Percentiles rank a stretch among this genome's conserved stretches.
Evolutionary conservation across 1,140 invertebrate species (phyloP).

Genomic region (Gryllus bimaculatus): DNA sequence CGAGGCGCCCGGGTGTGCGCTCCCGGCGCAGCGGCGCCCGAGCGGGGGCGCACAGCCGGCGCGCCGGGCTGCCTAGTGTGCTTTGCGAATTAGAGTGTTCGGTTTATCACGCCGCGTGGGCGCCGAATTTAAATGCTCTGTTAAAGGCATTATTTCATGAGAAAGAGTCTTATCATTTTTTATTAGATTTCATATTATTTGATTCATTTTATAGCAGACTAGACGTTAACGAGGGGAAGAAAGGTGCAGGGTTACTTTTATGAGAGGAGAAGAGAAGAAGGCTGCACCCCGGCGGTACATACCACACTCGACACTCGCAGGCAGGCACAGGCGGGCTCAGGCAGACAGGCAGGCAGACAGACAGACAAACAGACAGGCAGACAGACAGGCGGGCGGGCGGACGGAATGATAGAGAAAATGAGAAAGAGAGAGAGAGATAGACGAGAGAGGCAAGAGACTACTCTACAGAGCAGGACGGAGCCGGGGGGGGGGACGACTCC

Average conservation of each 20-base stretch:
- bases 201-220: neutral
- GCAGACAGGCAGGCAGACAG: slow-evolving; percentile 2
- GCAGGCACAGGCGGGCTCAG: neutral
- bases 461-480: neutral
- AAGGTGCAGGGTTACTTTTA: neutral
- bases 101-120: neutral
- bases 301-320: neutral
- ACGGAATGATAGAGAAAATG: neutral
- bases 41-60: neutral
- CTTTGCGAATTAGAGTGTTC: neutral
- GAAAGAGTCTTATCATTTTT: neutral
- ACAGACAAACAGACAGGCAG: neutral
- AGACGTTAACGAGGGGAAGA: neutral
- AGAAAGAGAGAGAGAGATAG: neutral
- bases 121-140: neutral
- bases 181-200: neutral
- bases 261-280: neutral
- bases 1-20: neutral
- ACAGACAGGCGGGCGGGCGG: neutral
- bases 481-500: slow-evolving; percentile 13
- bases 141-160: neutral
- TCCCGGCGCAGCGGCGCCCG: no score
- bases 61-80: neutral
- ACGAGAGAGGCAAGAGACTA: neutral
- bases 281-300: slow-evolving; percentile 1